A percentile compares a stretch with the other conserved stretches of the same genome.
Conservation (phyloP, 2,797 vertebrate species). For the Merluccius polli region DNA sequence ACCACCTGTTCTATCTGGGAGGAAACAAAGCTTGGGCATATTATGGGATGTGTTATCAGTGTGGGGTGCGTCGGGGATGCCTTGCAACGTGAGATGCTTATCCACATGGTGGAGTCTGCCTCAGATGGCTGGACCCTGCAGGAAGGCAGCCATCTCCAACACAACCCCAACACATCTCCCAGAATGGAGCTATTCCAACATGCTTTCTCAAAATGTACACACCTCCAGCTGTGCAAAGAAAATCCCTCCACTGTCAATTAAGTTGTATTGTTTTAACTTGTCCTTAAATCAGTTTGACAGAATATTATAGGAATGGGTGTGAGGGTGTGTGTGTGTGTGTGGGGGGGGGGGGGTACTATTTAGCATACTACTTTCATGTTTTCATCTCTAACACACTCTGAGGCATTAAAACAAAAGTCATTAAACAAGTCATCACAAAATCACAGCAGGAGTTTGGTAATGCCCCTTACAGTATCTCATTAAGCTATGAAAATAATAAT, state of each 20-base stretch:
- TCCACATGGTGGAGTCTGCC: slow-evolving; percentile 66
- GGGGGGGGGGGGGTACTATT: slow-evolving; percentile 21
- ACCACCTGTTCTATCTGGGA: slow-evolving; percentile 76
- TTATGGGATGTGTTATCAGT: slow-evolving; percentile 59
- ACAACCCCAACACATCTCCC: slow-evolving; percentile 51
- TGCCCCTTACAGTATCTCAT: slow-evolving; percentile 76
- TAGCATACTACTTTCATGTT: slow-evolving; percentile 43
- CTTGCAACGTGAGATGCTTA: slow-evolving; percentile 60
- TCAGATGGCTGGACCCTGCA: slow-evolving; percentile 71
- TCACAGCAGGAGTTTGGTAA: slow-evolving; percentile 72
- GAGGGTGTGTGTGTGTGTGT: too few relatives aligned
- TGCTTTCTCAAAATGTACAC: slow-evolving; percentile 1
- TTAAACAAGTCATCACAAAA: slow-evolving; percentile 75
- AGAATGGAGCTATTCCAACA: slow-evolving; percentile 45
- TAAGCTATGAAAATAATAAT: slow-evolving; percentile 84
- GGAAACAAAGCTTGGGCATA: slow-evolving; percentile 71
- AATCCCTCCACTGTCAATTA: background rate
- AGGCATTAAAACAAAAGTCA: slow-evolving; percentile 74
- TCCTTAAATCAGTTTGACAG: background rate
- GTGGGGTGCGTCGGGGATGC: slow-evolving; percentile 61
- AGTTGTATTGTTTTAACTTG: background rate
- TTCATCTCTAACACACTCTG: slow-evolving; percentile 54
- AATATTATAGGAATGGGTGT: background rate
- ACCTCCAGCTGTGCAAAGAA: slow-evolving; percentile 20
- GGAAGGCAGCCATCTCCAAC: slow-evolving; percentile 62